A percentile compares a stretch with the other conserved stretches of the same genome.
Conservation (phyloP, 2,113 vertebrate species). For the Calonectris borealis region DNA sequence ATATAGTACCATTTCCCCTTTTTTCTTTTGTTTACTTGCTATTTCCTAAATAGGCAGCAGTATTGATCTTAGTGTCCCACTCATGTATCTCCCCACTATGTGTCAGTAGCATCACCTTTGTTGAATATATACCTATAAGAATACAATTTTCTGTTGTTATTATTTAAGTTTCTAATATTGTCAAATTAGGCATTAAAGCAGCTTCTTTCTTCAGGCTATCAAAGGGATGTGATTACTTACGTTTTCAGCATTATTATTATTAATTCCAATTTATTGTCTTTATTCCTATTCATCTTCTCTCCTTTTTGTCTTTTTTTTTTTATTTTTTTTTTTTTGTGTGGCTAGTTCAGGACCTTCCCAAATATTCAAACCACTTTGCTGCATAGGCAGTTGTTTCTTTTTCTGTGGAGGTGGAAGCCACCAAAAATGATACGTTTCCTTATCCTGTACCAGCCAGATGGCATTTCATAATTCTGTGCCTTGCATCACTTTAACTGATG, state of each 20-base stretch:
- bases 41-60: background rate
- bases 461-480: background rate
- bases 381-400: background rate
- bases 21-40: background rate
- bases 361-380: background rate
- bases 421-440: background rate
- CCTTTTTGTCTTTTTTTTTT: background rate
- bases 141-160: background rate
- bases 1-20: background rate
- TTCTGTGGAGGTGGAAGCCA: slow-evolving; percentile 9
- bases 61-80: background rate
- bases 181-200: background rate
- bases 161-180: background rate
- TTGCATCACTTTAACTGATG: background rate
- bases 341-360: background rate
- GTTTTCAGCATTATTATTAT: background rate
- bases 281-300: background rate
- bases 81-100: background rate
- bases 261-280: background rate
- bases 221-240: background rate
- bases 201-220: background rate
- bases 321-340: background rate
- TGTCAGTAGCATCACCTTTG: background rate
- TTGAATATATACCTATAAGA: background rate
- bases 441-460: background rate